A percentile compares a stretch with the other conserved stretches of the same genome.
These are phyloP conservation scores for Burhinus bistriatus DNA, from an alignment of 2,113 vertebrate species.

Conservation along the genomic window DNA sequence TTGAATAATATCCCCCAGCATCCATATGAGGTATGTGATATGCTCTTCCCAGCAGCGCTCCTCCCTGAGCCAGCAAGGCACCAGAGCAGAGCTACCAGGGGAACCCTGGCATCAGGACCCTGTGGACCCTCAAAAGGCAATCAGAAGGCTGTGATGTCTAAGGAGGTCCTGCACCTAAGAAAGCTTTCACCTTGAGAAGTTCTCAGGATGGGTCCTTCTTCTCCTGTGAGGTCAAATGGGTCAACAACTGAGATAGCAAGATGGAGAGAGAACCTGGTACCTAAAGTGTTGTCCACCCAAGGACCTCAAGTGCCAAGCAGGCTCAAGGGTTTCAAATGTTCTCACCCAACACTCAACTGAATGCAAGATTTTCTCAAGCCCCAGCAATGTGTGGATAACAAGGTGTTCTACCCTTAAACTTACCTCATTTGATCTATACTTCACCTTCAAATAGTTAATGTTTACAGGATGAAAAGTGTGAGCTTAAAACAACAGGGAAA, in stretches of 20 bases:
- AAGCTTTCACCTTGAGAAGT: not conserved
- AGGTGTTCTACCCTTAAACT: not conserved
- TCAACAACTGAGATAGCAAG: not conserved
- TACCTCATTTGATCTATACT: not conserved
- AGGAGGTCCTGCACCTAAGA: not conserved
- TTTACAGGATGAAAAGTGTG: not conserved
- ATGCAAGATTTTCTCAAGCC: not conserved
- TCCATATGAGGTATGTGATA: not conserved
- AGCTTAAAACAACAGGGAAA: not conserved
- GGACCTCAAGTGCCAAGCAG: not conserved
- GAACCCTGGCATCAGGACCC: not conserved
- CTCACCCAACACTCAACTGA: not conserved
- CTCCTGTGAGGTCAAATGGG: not conserved
- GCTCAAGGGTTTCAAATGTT: not conserved
- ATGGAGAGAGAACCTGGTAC: not conserved
- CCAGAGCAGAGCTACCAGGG: not conserved
- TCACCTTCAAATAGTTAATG: not conserved
- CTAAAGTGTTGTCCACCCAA: too few species aligned
- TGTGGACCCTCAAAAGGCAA: not conserved
- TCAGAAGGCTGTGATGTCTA: not conserved
- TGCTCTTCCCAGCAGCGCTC: not conserved
- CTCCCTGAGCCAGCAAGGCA: not conserved
- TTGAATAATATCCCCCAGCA: not conserved
- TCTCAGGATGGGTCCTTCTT: not conserved
- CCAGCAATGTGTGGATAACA: not conserved